phyloP scores from a whole-genome alignment of 1,140 invertebrate genomes.

The Diorhabda elongata region DNA sequence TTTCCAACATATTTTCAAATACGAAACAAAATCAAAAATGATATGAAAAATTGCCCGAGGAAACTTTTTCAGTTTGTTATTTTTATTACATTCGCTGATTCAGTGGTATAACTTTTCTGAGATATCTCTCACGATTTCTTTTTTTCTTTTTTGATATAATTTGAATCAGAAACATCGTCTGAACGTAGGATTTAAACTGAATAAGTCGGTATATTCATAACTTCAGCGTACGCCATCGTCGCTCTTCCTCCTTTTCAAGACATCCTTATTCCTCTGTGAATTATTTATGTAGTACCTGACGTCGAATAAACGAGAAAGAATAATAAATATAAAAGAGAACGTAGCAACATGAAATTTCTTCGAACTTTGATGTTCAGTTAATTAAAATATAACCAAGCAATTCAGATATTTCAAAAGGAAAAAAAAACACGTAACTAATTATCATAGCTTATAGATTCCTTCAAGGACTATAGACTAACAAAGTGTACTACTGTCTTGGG shows the following conservation, averaged over 20 bases:
- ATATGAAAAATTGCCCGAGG: no score
- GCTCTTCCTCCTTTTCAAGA: neutral
- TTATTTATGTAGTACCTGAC: neutral
- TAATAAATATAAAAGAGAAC: neutral
- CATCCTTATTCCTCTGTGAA: neutral
- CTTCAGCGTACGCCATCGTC: neutral
- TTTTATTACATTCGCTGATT: no score
- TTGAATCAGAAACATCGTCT: slow-evolving; percentile 2
- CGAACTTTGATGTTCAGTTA: slow-evolving; percentile 1
- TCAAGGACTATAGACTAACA: no score
- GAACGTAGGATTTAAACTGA: neutral
- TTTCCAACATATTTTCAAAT: no score
- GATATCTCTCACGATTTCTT: neutral
- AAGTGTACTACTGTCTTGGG: no score
- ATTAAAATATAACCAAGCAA: neutral
- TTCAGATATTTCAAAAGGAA: no score
- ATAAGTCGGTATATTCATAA: slow-evolving; percentile 1
- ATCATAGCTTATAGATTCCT: no score
- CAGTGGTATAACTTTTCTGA: neutral
- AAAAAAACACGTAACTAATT: no score
- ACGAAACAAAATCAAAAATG: no score
- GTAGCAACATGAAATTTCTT: neutral
- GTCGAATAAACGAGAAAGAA: neutral
- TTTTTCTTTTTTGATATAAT: neutral
- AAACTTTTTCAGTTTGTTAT: no score